Conservation (phyloP, 2,888 invertebrate genomes). For the Oscheius sp. region DNA sequence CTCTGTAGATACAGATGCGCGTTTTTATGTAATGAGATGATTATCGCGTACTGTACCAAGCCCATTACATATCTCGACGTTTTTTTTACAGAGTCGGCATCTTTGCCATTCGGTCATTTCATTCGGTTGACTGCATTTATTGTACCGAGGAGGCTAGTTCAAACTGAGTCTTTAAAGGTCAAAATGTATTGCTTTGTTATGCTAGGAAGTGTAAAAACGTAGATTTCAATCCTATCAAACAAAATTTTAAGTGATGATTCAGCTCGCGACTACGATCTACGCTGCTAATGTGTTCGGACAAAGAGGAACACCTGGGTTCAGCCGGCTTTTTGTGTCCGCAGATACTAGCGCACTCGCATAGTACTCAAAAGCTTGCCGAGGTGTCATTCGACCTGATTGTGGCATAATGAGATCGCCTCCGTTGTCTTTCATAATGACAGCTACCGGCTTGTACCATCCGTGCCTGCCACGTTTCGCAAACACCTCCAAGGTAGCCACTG, state of each 20-base stretch:
- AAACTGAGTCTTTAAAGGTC: background rate
- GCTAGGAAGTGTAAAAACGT: background rate
- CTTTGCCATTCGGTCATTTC: slow-evolving; percentile 13
- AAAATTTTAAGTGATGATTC: too few species aligned
- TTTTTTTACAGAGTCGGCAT: slow-evolving; percentile 4
- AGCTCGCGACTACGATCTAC: too few species aligned
- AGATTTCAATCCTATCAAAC: too few species aligned
- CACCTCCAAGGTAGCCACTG: background rate
- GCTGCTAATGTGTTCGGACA: slow-evolving; percentile 14
- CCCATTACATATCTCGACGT: slow-evolving; percentile 20
- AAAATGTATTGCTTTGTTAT: background rate
- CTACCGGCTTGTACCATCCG: slow-evolving; percentile 9
- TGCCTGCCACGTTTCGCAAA: slow-evolving; percentile 11
- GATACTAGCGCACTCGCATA: background rate
- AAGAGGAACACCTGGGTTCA: slow-evolving; percentile 4
- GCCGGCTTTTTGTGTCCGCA: slow-evolving; percentile 1
- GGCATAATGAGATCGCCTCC: slow-evolving; percentile 20
- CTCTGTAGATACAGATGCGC: background rate
- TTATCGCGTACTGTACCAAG: slow-evolving; percentile 13
- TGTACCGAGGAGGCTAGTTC: too few species aligned
- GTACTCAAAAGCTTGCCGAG: slow-evolving; percentile 13
- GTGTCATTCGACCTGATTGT: background rate
- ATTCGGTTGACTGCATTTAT: background rate
- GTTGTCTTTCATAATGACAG: slow-evolving; percentile 27
- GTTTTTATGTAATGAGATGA: slow-evolving; percentile 25